A percentile compares a stretch with the other conserved stretches of the same genome.
Evolutionary conservation across 2,888 invertebrate species (phyloP).

Genomic region (Synergus japonicus): DNA sequence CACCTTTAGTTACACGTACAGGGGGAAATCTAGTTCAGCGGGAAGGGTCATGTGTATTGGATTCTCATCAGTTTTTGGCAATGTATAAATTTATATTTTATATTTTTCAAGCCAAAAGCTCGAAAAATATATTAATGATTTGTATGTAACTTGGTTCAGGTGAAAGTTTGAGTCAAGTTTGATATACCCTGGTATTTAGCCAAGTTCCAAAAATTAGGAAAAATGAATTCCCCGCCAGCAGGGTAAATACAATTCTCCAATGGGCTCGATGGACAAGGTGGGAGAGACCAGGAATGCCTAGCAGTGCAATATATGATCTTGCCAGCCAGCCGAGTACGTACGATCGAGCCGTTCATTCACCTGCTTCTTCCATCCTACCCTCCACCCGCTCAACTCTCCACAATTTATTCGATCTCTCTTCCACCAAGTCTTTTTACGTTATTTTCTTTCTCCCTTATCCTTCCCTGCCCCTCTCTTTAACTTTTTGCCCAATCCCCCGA

Average conservation of each 20-base stretch:
- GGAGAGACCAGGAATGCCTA: slow-evolving; percentile 53
- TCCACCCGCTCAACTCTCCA: slow-evolving; percentile 13
- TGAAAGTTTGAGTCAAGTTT: too few species aligned
- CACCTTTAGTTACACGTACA: background rate
- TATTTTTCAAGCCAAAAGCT: too few species aligned
- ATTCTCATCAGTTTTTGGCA: background rate
- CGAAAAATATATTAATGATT: too few species aligned
- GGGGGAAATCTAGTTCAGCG: too few species aligned
- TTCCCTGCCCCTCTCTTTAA: slow-evolving; percentile 46
- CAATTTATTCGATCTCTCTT: slow-evolving; percentile 41
- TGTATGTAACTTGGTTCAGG: too few species aligned
- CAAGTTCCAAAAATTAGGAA: background rate
- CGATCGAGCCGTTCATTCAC: slow-evolving; percentile 59
- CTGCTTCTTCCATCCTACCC: slow-evolving; percentile 49
- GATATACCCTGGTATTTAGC: background rate
- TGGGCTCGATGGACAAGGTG: slow-evolving; percentile 40
- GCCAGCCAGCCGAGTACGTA: slow-evolving; percentile 55
- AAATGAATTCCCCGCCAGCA: background rate
- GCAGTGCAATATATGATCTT: slow-evolving; percentile 60
- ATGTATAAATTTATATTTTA: too few species aligned
- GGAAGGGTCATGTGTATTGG: too few species aligned
- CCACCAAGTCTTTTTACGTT: slow-evolving; percentile 44
- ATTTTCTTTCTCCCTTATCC: slow-evolving; percentile 51
- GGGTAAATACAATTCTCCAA: slow-evolving; percentile 29
- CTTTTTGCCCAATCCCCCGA: slow-evolving; percentile 52